Base-by-base conservation (phyloP, 2,113 vertebrate species). In the Laterallus jamaicensis region DNA sequence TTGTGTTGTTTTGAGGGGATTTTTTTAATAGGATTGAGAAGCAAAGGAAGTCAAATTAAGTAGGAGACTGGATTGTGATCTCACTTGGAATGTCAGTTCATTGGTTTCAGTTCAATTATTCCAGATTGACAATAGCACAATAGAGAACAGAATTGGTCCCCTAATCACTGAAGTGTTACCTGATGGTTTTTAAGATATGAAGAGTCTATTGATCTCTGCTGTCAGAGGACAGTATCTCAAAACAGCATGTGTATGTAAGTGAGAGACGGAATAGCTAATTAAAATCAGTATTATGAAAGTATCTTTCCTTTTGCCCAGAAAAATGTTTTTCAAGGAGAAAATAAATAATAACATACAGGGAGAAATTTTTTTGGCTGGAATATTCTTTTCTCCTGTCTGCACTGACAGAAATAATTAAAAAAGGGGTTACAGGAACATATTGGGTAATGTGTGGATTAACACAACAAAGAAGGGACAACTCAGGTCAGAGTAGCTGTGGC, bases 31-130 rank as follows among this genome's bases (percentile, higher is more conserved):
- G 22, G 15, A 58, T 62, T 62, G 11, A 49, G 68, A 91, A 89
- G 69, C 12, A 96, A 90, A 85, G 37, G 20, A 55, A 73, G 66
- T 69, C 3, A 22, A 80, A 10, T 77, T 81, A 59, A 25, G n/a
- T 29, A 67, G 47, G 11, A 62, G 52, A 22, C 19, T 37, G 58
- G 28, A 74, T 52, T 90, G 11, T 90, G 55, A 37, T 78, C 40
- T 80, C 60, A 39, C 10, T 83, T 60, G 75, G 10, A 82, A n/a
- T 88, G 69, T 47, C 70, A 86, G 90, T 92, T 94, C 28, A 81
- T 54, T 86, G 49, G 68, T 82, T 92, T 92, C 40, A 50, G 47
- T 94, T 93, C 82, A 88, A 37, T 86, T 93, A 78, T 83, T 94
- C 37, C 86, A 93, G 67, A 94, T 22, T 86, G 73, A 88, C 76